Percentiles rank a stretch among this genome's conserved stretches.
Conservation (phyloP, 2,113 vertebrate genomes). For the Sialia sialis region DNA sequence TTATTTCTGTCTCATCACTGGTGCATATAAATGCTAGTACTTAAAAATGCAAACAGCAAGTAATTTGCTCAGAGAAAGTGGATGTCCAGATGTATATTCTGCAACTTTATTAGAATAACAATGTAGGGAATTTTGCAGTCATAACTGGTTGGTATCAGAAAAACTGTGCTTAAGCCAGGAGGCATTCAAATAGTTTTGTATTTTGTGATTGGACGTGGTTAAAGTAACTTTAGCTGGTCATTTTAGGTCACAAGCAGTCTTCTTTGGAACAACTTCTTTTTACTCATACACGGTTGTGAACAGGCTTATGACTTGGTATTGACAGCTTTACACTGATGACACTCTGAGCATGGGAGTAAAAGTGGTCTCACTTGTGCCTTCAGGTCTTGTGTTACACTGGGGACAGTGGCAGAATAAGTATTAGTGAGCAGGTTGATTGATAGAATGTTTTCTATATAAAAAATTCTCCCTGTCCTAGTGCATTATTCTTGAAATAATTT, state of each 20-base stretch:
- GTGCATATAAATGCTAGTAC: neutral
- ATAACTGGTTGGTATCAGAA: neutral
- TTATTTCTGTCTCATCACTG: neutral
- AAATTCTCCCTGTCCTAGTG: neutral
- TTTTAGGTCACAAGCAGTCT: neutral
- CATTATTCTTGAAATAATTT: neutral
- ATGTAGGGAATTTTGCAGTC: neutral
- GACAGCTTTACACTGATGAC: neutral
- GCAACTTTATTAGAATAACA: neutral
- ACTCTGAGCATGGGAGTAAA: neutral
- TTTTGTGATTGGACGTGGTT: neutral
- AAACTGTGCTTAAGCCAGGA: neutral
- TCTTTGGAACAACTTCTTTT: neutral
- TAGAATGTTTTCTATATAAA: neutral
- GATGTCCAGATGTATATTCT: neutral
- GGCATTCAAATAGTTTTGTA: neutral
- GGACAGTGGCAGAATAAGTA: neutral
- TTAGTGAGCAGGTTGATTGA: neutral
- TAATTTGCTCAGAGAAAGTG: neutral
- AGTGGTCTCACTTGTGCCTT: neutral
- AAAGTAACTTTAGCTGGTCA: neutral
- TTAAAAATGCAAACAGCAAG: neutral
- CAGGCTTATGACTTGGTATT: neutral
- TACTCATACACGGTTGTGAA: neutral
- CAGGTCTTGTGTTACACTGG: neutral